These are phyloP conservation scores for Phoxinus dragarum DNA, from an alignment of 2,797 vertebrate genomes.

Conservation along the genomic window DNA sequence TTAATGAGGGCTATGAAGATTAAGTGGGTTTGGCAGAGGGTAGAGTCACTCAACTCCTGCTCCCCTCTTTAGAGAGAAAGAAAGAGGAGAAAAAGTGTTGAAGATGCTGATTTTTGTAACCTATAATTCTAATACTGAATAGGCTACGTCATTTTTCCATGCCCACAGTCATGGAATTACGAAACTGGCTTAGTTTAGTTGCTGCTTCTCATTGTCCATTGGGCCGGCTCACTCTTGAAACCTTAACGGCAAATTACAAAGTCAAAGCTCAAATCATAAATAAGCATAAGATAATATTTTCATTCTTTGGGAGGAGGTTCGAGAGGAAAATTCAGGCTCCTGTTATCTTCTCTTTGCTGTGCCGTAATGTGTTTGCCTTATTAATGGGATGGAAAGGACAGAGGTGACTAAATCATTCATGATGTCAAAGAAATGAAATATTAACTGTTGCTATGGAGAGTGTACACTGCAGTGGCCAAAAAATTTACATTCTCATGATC, in stretches of 20 bases:
- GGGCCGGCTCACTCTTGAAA: slow-evolving; percentile 49
- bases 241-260: slow-evolving; percentile 46
- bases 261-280: slow-evolving; percentile 64
- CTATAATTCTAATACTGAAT: slow-evolving; percentile 68
- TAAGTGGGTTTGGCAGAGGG: slow-evolving; percentile 72
- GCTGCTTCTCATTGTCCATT: slow-evolving; percentile 47
- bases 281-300: slow-evolving; percentile 66
- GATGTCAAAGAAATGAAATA: slow-evolving; percentile 17
- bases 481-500: slow-evolving; percentile 24
- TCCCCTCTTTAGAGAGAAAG: not conserved
- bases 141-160: slow-evolving; percentile 62
- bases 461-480: slow-evolving; percentile 8
- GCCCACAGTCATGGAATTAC: slow-evolving; percentile 36
- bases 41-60: not conserved
- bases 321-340: slow-evolving; percentile 29
- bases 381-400: slow-evolving; percentile 59
- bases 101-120: slow-evolving; percentile 72
- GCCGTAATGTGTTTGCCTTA: slow-evolving; percentile 44
- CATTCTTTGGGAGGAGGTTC: slow-evolving; percentile 51
- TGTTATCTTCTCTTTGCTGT: slow-evolving; percentile 48
- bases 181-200: slow-evolving; percentile 28
- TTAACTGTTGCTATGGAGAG: slow-evolving; percentile 29
- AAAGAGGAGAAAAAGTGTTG: slow-evolving; percentile 65
- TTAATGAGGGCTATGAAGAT: slow-evolving; percentile 71
- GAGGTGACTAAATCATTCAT: slow-evolving; percentile 48